phyloP scores from a whole-genome alignment of 2,113 vertebrate genomes.

The Pelusios castaneus region DNA sequence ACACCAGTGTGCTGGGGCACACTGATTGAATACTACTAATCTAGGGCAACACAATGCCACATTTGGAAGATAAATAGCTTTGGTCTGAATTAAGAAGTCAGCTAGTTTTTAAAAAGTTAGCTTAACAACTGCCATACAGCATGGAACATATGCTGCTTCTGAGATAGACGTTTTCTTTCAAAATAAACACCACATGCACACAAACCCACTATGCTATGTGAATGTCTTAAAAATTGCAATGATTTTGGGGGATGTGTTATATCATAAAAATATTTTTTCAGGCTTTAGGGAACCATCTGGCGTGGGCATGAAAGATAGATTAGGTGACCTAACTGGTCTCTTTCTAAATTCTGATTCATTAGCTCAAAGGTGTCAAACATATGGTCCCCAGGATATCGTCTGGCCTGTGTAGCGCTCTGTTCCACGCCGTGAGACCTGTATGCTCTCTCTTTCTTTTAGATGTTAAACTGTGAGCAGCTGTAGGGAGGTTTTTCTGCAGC shows the following conservation, averaged over 20 bases:
- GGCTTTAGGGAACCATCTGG: not conserved
- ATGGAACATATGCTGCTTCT: not conserved
- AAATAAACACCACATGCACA: not conserved
- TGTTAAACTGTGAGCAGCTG: no score
- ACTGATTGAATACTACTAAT: no score
- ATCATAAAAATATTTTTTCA: not conserved
- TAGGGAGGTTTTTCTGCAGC: no score
- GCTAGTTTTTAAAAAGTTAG: not conserved
- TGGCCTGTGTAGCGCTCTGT: no score
- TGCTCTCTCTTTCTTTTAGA: no score
- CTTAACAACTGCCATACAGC: fast-evolving
- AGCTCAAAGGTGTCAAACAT: not conserved
- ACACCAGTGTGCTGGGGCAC: no score
- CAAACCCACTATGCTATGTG: not conserved
- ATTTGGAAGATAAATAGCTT: not conserved
- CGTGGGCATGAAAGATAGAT: not conserved
- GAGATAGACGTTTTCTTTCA: not conserved
- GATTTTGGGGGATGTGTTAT: not conserved
- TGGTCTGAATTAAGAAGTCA: not conserved
- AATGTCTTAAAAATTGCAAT: not conserved
- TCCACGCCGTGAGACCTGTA: no score
- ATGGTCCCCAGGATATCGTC: no score
- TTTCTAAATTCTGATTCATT: not conserved
- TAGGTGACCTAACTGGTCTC: not conserved
- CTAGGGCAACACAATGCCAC: no score